Evolutionary conservation across 2,797 vertebrate genomes (phyloP).

Genomic region (Etheostoma perlongum): DNA sequence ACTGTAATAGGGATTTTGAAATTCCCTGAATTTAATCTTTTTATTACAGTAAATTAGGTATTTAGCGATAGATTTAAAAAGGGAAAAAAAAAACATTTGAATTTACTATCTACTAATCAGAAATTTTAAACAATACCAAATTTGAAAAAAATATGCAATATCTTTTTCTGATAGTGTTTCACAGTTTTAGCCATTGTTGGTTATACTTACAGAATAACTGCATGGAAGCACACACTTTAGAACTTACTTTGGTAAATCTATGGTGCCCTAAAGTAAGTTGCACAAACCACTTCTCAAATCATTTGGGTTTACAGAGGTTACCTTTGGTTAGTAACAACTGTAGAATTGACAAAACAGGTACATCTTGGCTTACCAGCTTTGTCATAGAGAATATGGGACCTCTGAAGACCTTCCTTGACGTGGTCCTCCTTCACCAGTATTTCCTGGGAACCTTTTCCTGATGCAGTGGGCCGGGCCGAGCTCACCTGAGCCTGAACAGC

Average conservation of each 20-base stretch:
- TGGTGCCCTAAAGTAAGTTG: too few relatives aligned
- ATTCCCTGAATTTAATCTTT: not conserved
- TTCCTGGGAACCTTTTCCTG: slow-evolving; percentile 43
- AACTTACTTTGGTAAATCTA: not conserved
- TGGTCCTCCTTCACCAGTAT: slow-evolving; percentile 91
- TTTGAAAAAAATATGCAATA: not conserved
- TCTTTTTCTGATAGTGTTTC: not conserved
- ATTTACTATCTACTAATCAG: not conserved
- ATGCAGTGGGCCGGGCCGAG: slow-evolving; percentile 22
- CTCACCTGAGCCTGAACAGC: slow-evolving; percentile 91
- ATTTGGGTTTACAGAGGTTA: too few relatives aligned
- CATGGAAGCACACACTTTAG: not conserved
- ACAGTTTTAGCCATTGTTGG: not conserved
- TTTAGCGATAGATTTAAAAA: not conserved
- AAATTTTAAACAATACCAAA: not conserved
- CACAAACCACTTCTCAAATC: not conserved
- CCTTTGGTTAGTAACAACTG: not conserved
- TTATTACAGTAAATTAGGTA: not conserved
- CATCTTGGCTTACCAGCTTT: slow-evolving; percentile 89
- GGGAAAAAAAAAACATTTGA: not conserved
- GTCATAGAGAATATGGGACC: slow-evolving; percentile 97
- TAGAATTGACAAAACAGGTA: too few relatives aligned
- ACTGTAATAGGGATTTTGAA: not conserved
- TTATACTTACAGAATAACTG: not conserved
- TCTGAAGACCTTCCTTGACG: slow-evolving; percentile 95